These are phyloP conservation scores for Melanotaenia duboulayi DNA, from an alignment of 2,113 vertebrate species.

Conservation along the genomic window DNA sequence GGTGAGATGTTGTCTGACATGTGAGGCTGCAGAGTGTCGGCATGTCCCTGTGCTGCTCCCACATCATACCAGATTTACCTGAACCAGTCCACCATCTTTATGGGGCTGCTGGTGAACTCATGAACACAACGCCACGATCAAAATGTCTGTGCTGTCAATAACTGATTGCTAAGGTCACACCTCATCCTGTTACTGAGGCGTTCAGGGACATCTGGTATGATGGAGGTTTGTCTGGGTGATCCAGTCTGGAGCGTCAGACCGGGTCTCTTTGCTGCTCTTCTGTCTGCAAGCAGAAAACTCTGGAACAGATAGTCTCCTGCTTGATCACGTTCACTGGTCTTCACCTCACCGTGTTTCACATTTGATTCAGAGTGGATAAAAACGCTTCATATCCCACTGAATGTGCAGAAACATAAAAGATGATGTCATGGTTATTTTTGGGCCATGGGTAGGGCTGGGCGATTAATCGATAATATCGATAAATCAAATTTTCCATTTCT, in stretches of 20 bases:
- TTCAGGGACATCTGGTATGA: background rate
- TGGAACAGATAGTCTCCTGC: no score
- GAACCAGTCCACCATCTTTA: background rate
- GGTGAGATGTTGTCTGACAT: background rate
- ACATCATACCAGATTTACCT: background rate
- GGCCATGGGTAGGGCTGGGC: no score
- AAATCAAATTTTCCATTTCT: no score
- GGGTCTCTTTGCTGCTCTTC: background rate
- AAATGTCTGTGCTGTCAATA: background rate
- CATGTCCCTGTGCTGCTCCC: background rate
- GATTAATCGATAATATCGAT: no score
- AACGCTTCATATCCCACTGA: no score
- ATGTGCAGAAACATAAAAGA: no score
- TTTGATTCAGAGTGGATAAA: no score
- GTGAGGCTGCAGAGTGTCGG: background rate
- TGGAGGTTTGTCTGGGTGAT: background rate
- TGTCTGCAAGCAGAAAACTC: background rate
- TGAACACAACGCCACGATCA: background rate
- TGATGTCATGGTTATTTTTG: no score
- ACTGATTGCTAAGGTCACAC: background rate
- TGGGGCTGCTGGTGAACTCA: background rate
- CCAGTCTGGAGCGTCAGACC: background rate
- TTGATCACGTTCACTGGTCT: no score
- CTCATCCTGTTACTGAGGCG: background rate
- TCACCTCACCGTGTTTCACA: no score